Conservation (phyloP, 2,797 vertebrate species). For the Calcarius lapponicus region DNA sequence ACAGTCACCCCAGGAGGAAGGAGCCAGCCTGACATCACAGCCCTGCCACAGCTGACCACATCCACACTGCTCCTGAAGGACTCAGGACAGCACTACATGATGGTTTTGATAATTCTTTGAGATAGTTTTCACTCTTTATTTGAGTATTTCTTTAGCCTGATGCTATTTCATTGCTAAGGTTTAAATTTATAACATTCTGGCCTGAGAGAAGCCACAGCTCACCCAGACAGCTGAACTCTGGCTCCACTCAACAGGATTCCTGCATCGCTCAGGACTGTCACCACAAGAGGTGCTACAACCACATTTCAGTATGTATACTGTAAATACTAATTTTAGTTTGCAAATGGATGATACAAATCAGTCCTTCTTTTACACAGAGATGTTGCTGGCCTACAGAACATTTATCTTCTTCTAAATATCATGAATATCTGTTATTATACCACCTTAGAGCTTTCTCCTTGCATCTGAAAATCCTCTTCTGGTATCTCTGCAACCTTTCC, state of each 20-base stretch:
- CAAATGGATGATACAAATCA: not conserved
- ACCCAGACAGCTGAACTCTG: not conserved
- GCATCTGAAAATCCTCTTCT: not conserved
- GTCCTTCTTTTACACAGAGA: not conserved
- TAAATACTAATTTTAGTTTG: not conserved
- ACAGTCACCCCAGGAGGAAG: accelerated
- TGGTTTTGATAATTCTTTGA: not conserved
- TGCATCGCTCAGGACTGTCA: not conserved
- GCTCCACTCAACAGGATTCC: not conserved
- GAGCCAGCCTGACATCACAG: not conserved
- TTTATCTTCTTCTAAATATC: not conserved
- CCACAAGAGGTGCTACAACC: not conserved
- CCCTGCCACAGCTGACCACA: not conserved
- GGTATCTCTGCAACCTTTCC: not conserved
- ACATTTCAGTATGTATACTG: not conserved
- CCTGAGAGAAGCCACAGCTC: not conserved
- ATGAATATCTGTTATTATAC: not conserved
- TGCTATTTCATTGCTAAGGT: not conserved
- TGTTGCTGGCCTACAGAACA: not conserved
- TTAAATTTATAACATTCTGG: not conserved
- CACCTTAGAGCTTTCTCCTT: not conserved
- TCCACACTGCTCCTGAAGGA: accelerated
- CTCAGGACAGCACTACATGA: not conserved
- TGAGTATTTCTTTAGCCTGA: not conserved
- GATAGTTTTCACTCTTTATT: not conserved